These are phyloP conservation scores for Agrypnia vestita DNA, from an alignment of 1,140 invertebrate species.

Conservation along the genomic window DNA sequence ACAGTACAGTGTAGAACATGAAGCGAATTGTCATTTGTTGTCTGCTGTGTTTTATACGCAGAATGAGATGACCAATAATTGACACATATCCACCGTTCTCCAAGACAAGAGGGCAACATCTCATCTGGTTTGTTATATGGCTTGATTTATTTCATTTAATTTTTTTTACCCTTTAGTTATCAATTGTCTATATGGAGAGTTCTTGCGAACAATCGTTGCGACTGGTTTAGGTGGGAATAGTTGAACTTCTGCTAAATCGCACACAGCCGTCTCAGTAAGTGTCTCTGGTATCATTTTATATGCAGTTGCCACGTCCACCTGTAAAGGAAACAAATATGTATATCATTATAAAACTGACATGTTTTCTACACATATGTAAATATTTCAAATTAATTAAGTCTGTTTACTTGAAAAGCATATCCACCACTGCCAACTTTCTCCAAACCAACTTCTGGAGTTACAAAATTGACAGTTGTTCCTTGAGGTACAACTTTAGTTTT, in stretches of 20 bases:
- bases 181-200: slow-evolving; percentile 73
- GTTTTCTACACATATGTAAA: too few species aligned
- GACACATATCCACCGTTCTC: too few species aligned
- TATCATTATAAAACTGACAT: too few species aligned
- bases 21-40: too few species aligned
- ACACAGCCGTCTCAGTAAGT: slow-evolving; percentile 72
- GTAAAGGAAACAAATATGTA: neutral
- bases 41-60: too few species aligned
- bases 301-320: slow-evolving; percentile 71
- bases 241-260: slow-evolving; percentile 72
- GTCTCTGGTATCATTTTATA: slow-evolving; percentile 73
- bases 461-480: slow-evolving; percentile 41
- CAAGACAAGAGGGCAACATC: too few species aligned
- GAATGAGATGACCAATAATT: too few species aligned
- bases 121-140: too few species aligned
- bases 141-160: too few species aligned
- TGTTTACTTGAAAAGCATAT: slow-evolving; percentile 51
- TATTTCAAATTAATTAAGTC: too few species aligned
- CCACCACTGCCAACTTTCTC: slow-evolving; percentile 63
- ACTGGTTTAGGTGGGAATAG: slow-evolving; percentile 68
- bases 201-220: slow-evolving; percentile 67
- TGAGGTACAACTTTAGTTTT: slow-evolving; percentile 62
- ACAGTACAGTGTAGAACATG: too few species aligned
- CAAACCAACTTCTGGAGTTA: slow-evolving; percentile 66
- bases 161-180: slow-evolving; percentile 70